Percentiles rank a stretch among this genome's conserved stretches.
phyloP scores from a whole-genome alignment of 64 coral and sea anemone genomes.

The Stylophora pistillata region DNA sequence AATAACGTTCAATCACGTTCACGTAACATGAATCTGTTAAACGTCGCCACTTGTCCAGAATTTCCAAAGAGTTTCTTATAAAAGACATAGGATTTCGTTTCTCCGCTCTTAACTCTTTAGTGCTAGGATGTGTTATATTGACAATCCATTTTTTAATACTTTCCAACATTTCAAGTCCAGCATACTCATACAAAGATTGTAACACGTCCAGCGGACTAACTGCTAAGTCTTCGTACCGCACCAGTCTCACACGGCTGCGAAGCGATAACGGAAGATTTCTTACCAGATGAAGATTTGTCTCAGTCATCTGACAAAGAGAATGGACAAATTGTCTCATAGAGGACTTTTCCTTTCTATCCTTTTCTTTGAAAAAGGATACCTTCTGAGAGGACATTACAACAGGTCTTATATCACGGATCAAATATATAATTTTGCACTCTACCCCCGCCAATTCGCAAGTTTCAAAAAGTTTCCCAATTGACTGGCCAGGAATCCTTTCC shows the following conservation, averaged over 20 bases:
- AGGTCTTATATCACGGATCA: slow-evolving; percentile 25
- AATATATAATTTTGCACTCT: slow-evolving; percentile 22
- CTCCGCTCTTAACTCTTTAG: background rate
- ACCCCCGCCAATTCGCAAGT: slow-evolving; percentile 7
- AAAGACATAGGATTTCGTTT: background rate
- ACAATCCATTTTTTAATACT: slow-evolving; percentile 13
- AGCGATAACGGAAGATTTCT: background rate
- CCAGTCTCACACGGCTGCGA: background rate
- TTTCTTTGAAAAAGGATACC: slow-evolving; percentile 16
- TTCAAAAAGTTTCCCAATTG: slow-evolving; percentile 7
- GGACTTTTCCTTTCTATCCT: background rate
- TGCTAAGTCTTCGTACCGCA: slow-evolving; percentile 31
- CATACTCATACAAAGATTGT: background rate
- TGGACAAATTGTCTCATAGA: slow-evolving; percentile 17
- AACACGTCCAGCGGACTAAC: background rate
- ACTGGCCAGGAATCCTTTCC: slow-evolving; percentile 20
- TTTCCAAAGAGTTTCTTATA: slow-evolving; percentile 1
- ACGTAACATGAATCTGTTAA: background rate
- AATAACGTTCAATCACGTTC: slow-evolving; percentile 18
- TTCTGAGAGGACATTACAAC: slow-evolving; percentile 11
- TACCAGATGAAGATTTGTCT: slow-evolving; percentile 3
- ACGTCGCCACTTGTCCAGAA: slow-evolving; percentile 20
- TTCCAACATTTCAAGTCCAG: slow-evolving; percentile 5
- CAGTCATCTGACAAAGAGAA: slow-evolving; percentile 27
- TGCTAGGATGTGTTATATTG: slow-evolving; percentile 4